Conservation (phyloP, 2,888 invertebrate species). For the Ellobium chinense region DNA sequence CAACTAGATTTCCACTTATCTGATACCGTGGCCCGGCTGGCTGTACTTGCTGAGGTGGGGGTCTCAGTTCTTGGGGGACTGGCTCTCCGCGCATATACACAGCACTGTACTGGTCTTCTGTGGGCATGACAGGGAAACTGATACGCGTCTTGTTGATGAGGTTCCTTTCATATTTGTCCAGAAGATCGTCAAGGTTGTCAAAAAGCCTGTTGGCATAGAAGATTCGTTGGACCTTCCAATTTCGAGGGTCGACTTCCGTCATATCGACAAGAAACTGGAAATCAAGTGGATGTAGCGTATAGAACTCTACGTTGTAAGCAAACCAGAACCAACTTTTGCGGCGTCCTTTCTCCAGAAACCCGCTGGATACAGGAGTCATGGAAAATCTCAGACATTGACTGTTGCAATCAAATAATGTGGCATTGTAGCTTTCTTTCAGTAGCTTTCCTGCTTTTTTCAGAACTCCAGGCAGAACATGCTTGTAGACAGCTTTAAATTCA, state of each 20-base stretch:
- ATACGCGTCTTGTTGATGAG: slow-evolving; percentile 63
- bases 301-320: slow-evolving; percentile 67
- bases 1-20: slow-evolving; percentile 62
- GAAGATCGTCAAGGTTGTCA: slow-evolving; percentile 58
- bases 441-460: slow-evolving; percentile 56
- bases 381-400: slow-evolving; percentile 65
- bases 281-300: slow-evolving; percentile 69
- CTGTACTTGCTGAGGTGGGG: slow-evolving; percentile 66
- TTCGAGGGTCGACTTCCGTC: slow-evolving; percentile 55
- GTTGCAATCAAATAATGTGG: slow-evolving; percentile 58
- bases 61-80: slow-evolving; percentile 53
- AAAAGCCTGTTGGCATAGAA: slow-evolving; percentile 69
- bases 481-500: slow-evolving; percentile 65
- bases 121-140: slow-evolving; percentile 55
- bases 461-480: slow-evolving; percentile 56
- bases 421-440: slow-evolving; percentile 68
- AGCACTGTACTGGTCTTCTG: slow-evolving; percentile 57
- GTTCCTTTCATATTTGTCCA: slow-evolving; percentile 56
- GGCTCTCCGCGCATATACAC: slow-evolving; percentile 57
- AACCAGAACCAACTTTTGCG: slow-evolving; percentile 73
- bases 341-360: slow-evolving; percentile 60
- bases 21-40: slow-evolving; percentile 69
- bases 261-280: slow-evolving; percentile 72
- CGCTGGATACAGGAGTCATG: slow-evolving; percentile 69
- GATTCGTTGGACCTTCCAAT: slow-evolving; percentile 68